Percentiles rank a stretch among this genome's conserved stretches.
Conservation (phyloP, 1,140 invertebrate genomes). For the Neodiprion virginianus region DNA sequence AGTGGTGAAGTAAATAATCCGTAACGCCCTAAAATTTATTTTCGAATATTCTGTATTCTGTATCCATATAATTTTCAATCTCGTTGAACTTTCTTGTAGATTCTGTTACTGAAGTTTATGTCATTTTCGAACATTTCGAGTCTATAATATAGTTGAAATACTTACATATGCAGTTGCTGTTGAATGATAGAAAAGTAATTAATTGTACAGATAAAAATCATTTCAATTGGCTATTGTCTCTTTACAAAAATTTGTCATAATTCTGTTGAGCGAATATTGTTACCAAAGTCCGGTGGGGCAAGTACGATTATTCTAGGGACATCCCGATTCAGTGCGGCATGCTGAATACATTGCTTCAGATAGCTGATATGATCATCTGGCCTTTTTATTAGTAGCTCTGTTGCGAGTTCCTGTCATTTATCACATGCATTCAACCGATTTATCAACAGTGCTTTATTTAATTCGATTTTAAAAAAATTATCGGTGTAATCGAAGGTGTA, state of each 20-base stretch:
- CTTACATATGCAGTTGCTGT: no score
- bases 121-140: no score
- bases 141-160: no score
- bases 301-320: slow-evolving; percentile 57
- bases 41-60: no score
- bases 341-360: slow-evolving; percentile 57
- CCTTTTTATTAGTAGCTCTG: slow-evolving; percentile 58
- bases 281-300: slow-evolving; percentile 49
- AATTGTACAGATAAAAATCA: no score
- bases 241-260: neutral
- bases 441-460: neutral
- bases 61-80: no score
- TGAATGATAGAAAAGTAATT: no score
- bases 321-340: slow-evolving; percentile 53
- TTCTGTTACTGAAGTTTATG: no score
- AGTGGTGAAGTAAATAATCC: no score
- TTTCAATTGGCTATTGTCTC: no score
- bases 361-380: slow-evolving; percentile 61
- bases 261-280: slow-evolving; percentile 32
- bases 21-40: no score
- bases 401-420: slow-evolving; percentile 53
- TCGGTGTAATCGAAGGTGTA: neutral
- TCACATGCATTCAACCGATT: slow-evolving; percentile 13
- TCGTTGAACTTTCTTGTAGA: no score
- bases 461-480: neutral